These are phyloP conservation scores for Physella acuta DNA, from an alignment of 1,140 invertebrate genomes.

Conservation along the genomic window DNA sequence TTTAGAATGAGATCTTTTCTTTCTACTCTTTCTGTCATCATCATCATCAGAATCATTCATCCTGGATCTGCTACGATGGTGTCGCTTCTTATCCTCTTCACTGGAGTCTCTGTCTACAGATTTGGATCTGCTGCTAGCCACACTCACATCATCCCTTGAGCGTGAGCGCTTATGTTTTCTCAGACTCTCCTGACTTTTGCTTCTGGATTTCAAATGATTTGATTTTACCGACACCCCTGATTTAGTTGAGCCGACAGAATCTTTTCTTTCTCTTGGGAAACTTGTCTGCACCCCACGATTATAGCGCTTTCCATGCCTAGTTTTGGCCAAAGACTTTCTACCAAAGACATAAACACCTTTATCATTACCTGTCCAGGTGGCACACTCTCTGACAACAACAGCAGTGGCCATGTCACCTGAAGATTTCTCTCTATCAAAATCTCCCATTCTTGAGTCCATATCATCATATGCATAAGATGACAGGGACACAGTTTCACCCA, in stretches of 20 bases:
- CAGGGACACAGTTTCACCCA: conserved; percentile 38
- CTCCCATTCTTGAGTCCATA: conserved; percentile 39
- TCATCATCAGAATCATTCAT: background rate
- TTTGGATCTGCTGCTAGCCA: background rate
- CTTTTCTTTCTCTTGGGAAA: background rate
- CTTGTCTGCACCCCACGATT: conserved; percentile 12
- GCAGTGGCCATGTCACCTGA: conserved; percentile 43
- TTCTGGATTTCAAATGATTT: conserved; percentile 2
- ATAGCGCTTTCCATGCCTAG: background rate
- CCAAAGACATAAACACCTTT: conserved; percentile 17
- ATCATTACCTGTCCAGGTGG: conserved; percentile 42
- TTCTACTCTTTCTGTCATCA: background rate
- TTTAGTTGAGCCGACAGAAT: conserved; percentile 11
- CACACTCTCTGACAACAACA: conserved; percentile 45
- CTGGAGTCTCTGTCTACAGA: conserved; percentile 4
- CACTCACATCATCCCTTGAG: conserved; percentile 4
- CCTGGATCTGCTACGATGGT: conserved; percentile 6
- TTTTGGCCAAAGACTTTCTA: conserved; percentile 5
- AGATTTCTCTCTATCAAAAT: conserved; percentile 37
- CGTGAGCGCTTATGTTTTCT: background rate
- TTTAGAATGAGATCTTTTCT: conserved; percentile 2
- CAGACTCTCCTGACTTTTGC: conserved; percentile 23
- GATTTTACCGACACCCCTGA: conserved; percentile 8
- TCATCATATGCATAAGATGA: conserved; percentile 45
- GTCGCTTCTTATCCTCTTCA: background rate